These are phyloP conservation scores for Drepana falcataria DNA, from an alignment of 2,888 invertebrate species.

Conservation along the genomic window DNA sequence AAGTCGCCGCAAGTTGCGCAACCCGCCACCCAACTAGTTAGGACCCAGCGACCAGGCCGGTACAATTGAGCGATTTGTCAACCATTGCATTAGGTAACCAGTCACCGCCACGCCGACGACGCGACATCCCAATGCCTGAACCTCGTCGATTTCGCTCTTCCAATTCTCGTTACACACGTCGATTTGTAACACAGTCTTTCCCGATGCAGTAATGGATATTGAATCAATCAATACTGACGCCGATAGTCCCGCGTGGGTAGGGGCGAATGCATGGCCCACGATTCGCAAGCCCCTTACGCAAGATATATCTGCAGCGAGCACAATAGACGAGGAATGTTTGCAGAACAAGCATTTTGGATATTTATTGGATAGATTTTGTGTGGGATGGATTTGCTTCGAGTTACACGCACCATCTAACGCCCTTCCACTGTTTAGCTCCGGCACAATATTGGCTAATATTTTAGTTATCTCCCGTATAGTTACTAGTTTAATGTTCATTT, in stretches of 20 bases:
- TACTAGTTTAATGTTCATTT: not conserved
- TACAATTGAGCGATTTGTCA: slow-evolving; percentile 78
- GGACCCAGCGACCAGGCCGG: slow-evolving; percentile 44
- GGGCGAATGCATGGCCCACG: slow-evolving; percentile 49
- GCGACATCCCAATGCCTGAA: slow-evolving; percentile 39
- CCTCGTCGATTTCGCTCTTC: slow-evolving; percentile 32
- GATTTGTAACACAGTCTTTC: slow-evolving; percentile 44
- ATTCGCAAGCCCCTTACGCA: slow-evolving; percentile 66
- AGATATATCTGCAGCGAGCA: slow-evolving; percentile 72
- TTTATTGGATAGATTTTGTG: slow-evolving; percentile 76
- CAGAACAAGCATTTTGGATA: slow-evolving; percentile 77
- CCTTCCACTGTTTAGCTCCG: slow-evolving; percentile 18
- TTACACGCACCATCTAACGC: slow-evolving; percentile 43
- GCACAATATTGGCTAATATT: not conserved
- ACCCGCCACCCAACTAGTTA: slow-evolving; percentile 63
- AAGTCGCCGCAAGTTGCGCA: slow-evolving; percentile 53
- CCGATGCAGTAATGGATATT: slow-evolving; percentile 59
- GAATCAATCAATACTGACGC: slow-evolving; percentile 55
- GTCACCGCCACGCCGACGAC: slow-evolving; percentile 46
- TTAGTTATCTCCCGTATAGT: not conserved
- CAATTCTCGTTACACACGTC: slow-evolving; percentile 47
- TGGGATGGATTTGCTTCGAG: slow-evolving; percentile 68
- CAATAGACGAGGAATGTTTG: slow-evolving; percentile 71
- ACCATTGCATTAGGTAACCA: slow-evolving; percentile 64
- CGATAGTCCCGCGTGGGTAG: slow-evolving; percentile 57